Percentiles rank a stretch among this genome's conserved stretches.
These are phyloP conservation scores for Machaerirhynchus nigripectus DNA, from an alignment of 2,113 vertebrate species.

Conservation along the genomic window DNA sequence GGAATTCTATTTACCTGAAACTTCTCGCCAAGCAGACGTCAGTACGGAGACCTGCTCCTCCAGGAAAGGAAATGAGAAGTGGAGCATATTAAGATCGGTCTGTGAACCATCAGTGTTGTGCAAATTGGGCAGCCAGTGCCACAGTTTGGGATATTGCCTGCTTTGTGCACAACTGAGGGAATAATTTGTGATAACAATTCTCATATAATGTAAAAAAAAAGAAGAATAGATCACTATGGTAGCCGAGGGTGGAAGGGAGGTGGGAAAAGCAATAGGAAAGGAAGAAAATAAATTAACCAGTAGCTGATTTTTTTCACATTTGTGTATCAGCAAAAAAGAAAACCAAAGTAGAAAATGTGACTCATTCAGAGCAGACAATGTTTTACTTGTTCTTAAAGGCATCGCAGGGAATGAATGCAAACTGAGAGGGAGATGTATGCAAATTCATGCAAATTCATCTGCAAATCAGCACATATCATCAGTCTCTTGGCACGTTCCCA, in stretches of 20 bases:
- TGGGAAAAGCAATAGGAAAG: neutral
- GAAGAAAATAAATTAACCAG: neutral
- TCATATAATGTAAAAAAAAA: neutral
- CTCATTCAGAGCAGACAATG: neutral
- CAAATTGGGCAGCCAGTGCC: neutral
- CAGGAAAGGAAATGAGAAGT: neutral
- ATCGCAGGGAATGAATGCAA: neutral
- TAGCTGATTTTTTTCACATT: neutral
- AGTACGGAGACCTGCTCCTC: neutral
- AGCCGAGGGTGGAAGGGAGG: neutral
- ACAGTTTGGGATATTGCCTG: neutral
- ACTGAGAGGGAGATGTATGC: constrained; percentile 10
- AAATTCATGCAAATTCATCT: constrained; percentile 25
- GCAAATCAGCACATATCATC: neutral
- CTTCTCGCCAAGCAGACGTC: neutral
- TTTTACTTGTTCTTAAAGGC: constrained; percentile 12
- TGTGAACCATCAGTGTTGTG: neutral
- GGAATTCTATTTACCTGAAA: neutral
- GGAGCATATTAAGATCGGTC: neutral
- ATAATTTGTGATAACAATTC: neutral
- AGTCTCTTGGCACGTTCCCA: neutral
- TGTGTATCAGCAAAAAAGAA: neutral
- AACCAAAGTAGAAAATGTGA: neutral
- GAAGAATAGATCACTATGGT: neutral
- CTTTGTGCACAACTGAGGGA: neutral